Conservation (phyloP, 2,797 vertebrate species). For the Sebastes steindachneri region DNA sequence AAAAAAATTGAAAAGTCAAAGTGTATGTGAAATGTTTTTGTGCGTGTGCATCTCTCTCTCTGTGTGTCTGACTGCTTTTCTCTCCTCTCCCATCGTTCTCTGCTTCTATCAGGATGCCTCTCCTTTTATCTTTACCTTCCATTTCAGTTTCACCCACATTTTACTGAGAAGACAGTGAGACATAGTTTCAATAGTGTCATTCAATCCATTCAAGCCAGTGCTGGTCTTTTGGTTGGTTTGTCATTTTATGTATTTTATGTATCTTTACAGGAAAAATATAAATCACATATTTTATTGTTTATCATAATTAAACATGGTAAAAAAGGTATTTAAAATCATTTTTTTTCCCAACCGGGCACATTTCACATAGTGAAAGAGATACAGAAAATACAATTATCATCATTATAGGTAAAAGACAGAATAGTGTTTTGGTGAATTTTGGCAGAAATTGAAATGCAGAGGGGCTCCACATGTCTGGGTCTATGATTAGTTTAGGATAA, state of each 20-base stretch:
- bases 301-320: neutral
- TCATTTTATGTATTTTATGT: neutral
- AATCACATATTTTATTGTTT: neutral
- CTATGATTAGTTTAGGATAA: neutral
- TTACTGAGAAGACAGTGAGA: neutral
- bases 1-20: constrained; percentile 57
- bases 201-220: neutral
- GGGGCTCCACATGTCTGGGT: accelerated
- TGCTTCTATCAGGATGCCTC: constrained; percentile 8
- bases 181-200: constrained; percentile 10
- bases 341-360: neutral
- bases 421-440: neutral
- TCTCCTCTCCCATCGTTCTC: constrained; percentile 11
- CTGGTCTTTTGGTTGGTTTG: neutral
- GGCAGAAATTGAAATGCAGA: neutral
- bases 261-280: neutral
- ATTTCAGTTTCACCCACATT: constrained; percentile 41
- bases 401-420: neutral
- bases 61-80: constrained; percentile 27
- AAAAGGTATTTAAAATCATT: neutral
- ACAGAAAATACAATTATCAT: neutral
- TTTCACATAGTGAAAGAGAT: neutral
- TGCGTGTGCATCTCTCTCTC: constrained; percentile 16
- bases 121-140: constrained; percentile 32
- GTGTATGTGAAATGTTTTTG: constrained; percentile 64